phyloP scores from a whole-genome alignment of 2,888 invertebrate genomes.

The Eupeodes luniger region DNA sequence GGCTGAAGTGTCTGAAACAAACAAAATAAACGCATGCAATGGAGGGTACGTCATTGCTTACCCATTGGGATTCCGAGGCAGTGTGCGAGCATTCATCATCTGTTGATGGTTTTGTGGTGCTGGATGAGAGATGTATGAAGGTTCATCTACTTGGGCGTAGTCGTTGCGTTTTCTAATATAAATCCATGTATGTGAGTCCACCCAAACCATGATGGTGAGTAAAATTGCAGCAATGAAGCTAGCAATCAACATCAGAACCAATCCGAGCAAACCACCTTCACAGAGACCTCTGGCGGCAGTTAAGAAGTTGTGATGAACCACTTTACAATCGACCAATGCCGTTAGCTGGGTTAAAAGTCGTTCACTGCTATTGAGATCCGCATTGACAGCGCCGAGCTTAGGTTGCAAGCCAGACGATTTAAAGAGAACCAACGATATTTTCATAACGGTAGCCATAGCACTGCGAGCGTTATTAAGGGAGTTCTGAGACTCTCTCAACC shows the following conservation, averaged over 20 bases:
- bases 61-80: constrained; percentile 84
- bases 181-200: constrained; percentile 98
- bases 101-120: constrained; percentile 85
- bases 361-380: constrained; percentile 91
- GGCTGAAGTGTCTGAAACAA: constrained; percentile 83
- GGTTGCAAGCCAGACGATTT: constrained; percentile 87
- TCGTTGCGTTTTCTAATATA: constrained; percentile 95
- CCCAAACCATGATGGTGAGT: constrained; percentile 95
- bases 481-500: constrained; percentile 91
- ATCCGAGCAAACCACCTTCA: constrained; percentile 91
- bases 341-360: constrained; percentile 88
- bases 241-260: constrained; percentile 94
- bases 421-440: constrained; percentile 83
- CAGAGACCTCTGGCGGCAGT: constrained; percentile 92
- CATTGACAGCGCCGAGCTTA: constrained; percentile 90
- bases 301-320: constrained; percentile 92
- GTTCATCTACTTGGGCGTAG: constrained; percentile 93
- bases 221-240: constrained; percentile 94
- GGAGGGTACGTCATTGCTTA: constrained; percentile 77
- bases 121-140: constrained; percentile 85
- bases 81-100: constrained; percentile 85
- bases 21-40: constrained; percentile 30
- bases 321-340: constrained; percentile 92
- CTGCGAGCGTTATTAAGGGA: constrained; percentile 86
- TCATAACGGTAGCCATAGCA: constrained; percentile 84